Conservation (phyloP, 2,113 vertebrate genomes). For the Alouatta palliata region DNA sequence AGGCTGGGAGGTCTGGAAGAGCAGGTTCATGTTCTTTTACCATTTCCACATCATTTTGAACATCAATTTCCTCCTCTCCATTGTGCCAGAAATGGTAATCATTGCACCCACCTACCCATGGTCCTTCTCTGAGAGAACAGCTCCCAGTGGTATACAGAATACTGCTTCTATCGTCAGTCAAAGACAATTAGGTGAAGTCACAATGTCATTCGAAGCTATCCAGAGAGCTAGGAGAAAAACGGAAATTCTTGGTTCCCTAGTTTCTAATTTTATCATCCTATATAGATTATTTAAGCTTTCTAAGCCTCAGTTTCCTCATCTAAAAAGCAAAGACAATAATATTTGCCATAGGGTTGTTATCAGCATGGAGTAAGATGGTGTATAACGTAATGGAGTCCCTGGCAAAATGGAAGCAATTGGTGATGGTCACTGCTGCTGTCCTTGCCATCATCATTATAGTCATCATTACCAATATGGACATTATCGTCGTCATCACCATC, state of each 20-base stretch:
- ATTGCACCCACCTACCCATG: background rate
- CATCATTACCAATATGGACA: rapidly evolving
- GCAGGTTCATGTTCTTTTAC: background rate
- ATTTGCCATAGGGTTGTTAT: background rate
- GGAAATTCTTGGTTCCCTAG: rapidly evolving
- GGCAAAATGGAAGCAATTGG: rapidly evolving
- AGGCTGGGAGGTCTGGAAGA: background rate
- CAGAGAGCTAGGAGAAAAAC: background rate
- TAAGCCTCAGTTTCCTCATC: background rate
- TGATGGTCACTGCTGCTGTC: background rate
- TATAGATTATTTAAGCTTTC: background rate
- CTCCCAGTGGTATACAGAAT: background rate
- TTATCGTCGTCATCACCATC: rapidly evolving
- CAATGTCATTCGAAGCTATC: background rate
- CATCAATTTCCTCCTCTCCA: background rate
- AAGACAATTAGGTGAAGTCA: too few species aligned
- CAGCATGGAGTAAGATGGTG: background rate
- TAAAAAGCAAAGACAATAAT: background rate
- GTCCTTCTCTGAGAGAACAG: background rate
- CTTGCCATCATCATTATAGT: background rate
- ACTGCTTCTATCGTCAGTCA: background rate
- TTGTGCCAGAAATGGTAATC: background rate
- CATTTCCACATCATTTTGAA: background rate
- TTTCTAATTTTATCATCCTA: background rate
- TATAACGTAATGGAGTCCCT: rapidly evolving